phyloP scores from a whole-genome alignment of 1,140 invertebrate species.

The Elymnias hypermnestra region DNA sequence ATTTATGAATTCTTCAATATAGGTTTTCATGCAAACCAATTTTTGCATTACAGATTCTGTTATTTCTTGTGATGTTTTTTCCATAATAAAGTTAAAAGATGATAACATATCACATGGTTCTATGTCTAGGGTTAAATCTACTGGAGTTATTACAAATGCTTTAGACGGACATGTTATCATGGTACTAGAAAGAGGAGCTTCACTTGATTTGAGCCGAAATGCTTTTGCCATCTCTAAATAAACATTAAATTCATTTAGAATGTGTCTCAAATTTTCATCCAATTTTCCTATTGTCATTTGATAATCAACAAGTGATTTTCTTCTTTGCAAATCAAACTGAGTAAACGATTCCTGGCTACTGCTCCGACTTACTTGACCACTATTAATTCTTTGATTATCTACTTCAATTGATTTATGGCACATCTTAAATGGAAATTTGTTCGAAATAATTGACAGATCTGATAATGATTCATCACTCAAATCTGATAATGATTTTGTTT shows the following conservation, averaged over 20 bases:
- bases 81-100: slow-evolving; percentile 55
- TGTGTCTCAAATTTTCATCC: slow-evolving; percentile 42
- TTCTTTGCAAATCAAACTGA: slow-evolving; percentile 46
- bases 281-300: slow-evolving; percentile 53
- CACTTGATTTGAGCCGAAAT: slow-evolving; percentile 39
- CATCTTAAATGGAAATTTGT: slow-evolving; percentile 51
- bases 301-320: slow-evolving; percentile 42
- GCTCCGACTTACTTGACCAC: slow-evolving; percentile 30
- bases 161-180: slow-evolving; percentile 31
- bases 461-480: slow-evolving; percentile 50
- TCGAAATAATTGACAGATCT: slow-evolving; percentile 33
- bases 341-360: slow-evolving; percentile 50
- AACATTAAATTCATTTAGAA: slow-evolving; percentile 57
- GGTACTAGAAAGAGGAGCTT: slow-evolving; percentile 31
- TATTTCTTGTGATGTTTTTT: slow-evolving; percentile 45
- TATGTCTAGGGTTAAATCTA: no score
- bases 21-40: slow-evolving; percentile 42
- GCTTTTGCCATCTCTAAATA: slow-evolving; percentile 60
- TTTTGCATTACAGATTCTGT: slow-evolving; percentile 46
- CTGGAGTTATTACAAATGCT: no score
- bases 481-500: slow-evolving; percentile 47
- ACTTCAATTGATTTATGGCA: slow-evolving; percentile 44
- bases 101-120: no score
- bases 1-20: slow-evolving; percentile 44
- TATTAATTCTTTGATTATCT: slow-evolving; percentile 19